Evolutionary conservation across 92 coral and sea anemone species (phyloP).

Genomic region (Parazoanthus atlanticus): DNA sequence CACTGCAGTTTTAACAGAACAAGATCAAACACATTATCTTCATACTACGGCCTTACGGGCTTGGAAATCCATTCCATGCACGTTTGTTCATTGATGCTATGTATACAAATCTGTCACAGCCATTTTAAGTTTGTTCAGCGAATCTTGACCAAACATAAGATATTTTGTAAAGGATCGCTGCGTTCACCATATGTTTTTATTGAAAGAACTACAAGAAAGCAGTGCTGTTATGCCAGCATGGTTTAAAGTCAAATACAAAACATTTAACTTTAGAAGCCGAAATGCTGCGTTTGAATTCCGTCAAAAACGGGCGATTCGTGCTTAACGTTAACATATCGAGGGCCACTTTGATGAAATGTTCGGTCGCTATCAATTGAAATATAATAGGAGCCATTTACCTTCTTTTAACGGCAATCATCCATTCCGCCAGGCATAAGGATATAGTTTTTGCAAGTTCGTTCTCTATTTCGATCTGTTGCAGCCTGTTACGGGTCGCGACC

Average conservation of each 20-base stretch:
- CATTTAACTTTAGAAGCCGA: neutral
- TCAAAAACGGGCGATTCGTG: neutral
- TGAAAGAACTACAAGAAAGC: neutral
- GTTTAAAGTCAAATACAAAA: neutral
- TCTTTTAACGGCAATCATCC: neutral
- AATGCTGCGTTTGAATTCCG: neutral
- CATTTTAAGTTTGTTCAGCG: neutral
- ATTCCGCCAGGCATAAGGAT: neutral
- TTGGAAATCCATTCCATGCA: neutral
- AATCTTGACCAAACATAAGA: neutral
- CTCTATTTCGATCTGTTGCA: neutral
- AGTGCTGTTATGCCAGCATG: neutral
- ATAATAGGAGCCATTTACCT: slow-evolving; percentile 15
- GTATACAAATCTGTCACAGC: slow-evolving; percentile 16
- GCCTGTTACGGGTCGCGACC: slow-evolving; percentile 18
- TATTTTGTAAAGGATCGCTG: neutral
- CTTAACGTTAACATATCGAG: neutral
- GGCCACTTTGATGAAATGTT: neutral
- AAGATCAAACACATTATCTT: neutral
- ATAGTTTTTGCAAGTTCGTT: neutral
- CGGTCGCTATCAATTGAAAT: slow-evolving; percentile 7
- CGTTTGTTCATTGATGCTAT: no score
- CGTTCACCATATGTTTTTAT: neutral
- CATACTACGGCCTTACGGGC: neutral
- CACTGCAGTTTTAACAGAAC: neutral